phyloP scores from a whole-genome alignment of 1,140 invertebrate genomes.

The Drosophila pandora region DNA sequence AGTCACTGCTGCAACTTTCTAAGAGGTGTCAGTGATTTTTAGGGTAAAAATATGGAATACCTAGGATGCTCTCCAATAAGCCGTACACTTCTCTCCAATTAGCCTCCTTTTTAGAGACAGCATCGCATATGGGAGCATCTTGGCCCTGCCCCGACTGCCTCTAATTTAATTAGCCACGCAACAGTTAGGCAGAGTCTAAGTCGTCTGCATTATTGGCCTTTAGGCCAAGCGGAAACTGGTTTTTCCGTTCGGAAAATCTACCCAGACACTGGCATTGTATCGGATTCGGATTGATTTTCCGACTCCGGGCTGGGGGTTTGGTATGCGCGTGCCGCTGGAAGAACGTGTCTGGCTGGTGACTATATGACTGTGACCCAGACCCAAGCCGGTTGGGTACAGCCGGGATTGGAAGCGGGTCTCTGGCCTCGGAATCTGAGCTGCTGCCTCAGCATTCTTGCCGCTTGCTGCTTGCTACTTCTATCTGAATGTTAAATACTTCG shows the following conservation, averaged over 20 bases:
- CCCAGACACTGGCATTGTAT: constrained; percentile 44
- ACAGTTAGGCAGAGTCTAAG: constrained; percentile 41
- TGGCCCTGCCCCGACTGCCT: constrained; percentile 42
- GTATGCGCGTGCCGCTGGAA: constrained; percentile 74
- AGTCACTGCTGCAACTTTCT: constrained; percentile 53
- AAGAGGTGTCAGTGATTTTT: constrained; percentile 47
- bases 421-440: constrained; percentile 32
- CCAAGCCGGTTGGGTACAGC: constrained; percentile 42
- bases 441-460: constrained; percentile 59
- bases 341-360: constrained; percentile 75
- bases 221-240: constrained; percentile 59
- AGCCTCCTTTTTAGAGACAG: neutral
- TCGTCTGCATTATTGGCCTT: constrained; percentile 57
- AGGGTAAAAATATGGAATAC: neutral
- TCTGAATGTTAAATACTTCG: constrained; percentile 75
- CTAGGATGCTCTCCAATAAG: neutral
- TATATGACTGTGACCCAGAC: constrained; percentile 54
- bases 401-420: constrained; percentile 23
- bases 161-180: constrained; percentile 76
- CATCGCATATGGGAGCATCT: constrained; percentile 27
- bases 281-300: constrained; percentile 9
- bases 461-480: constrained; percentile 18
- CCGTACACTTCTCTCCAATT: neutral
- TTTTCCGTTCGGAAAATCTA: constrained; percentile 63
- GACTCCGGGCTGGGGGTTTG: constrained; percentile 35